Percentiles rank a stretch among this genome's conserved stretches.
phyloP scores from a whole-genome alignment of 92 coral and sea anemone species.

The Epizoanthus rinbou region DNA sequence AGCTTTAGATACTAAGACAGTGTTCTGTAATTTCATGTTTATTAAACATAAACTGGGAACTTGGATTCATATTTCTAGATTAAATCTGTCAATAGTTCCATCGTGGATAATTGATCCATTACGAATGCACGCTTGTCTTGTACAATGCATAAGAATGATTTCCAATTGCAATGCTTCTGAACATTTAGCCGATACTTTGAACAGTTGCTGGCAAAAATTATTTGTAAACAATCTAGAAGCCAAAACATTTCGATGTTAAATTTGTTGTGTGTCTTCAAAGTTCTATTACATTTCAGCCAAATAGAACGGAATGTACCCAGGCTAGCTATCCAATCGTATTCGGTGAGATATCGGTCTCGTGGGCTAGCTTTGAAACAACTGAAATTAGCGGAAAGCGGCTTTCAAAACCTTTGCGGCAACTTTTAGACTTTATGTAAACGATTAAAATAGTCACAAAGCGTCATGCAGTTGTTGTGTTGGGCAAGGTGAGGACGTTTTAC shows the following conservation, averaged over 20 bases:
- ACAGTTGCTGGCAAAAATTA: not conserved
- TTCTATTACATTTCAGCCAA: slow-evolving; percentile 8
- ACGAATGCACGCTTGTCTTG: not conserved
- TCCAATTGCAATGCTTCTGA: not conserved
- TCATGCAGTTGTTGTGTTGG: no score
- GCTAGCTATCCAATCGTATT: not conserved
- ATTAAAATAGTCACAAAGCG: not conserved
- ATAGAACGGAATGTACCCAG: not conserved
- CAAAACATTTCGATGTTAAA: not conserved
- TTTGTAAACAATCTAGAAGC: not conserved
- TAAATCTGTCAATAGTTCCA: not conserved
- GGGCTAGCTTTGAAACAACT: not conserved
- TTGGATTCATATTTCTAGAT: not conserved
- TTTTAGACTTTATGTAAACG: slow-evolving; percentile 6
- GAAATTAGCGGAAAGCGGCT: not conserved
- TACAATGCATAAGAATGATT: not conserved
- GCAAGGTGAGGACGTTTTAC: no score
- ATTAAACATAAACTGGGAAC: not conserved
- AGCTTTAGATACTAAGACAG: not conserved
- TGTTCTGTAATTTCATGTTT: not conserved
- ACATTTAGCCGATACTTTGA: not conserved
- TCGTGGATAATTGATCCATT: not conserved
- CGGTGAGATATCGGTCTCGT: not conserved
- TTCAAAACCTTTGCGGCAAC: not conserved
- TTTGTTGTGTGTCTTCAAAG: not conserved